Evolutionary conservation across 2,888 invertebrate genomes (phyloP).

Genomic region (Panzeria rudis): DNA sequence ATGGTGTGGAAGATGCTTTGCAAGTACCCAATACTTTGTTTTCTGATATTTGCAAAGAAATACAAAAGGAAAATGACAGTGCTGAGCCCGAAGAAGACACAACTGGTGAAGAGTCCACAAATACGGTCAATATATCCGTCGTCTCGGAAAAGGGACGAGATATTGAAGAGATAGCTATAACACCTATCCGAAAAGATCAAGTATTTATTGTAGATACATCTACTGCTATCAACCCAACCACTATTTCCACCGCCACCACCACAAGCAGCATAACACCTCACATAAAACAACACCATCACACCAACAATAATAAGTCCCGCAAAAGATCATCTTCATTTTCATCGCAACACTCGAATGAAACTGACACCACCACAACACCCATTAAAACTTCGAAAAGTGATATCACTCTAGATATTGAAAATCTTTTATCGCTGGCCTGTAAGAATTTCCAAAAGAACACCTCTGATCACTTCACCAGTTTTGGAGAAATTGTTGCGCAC

Average conservation of each 20-base stretch:
- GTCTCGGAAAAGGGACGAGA: slow-evolving; percentile 62
- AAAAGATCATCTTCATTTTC: slow-evolving; percentile 79
- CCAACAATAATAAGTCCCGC: slow-evolving; percentile 69
- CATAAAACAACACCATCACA: slow-evolving; percentile 45
- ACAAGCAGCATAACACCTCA: slow-evolving; percentile 42
- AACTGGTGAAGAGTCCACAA: slow-evolving; percentile 49
- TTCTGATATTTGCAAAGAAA: slow-evolving; percentile 70
- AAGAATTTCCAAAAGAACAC: slow-evolving; percentile 79
- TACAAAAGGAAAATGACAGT: slow-evolving; percentile 56
- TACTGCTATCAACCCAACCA: slow-evolving; percentile 30
- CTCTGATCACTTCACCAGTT: slow-evolving; percentile 81
- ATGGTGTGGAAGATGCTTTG: slow-evolving; percentile 61
- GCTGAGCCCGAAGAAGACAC: slow-evolving; percentile 56
- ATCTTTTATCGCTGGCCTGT: slow-evolving; percentile 80
- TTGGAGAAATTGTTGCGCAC: slow-evolving; percentile 82
- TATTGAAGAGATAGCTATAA: slow-evolving; percentile 67
- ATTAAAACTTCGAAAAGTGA: slow-evolving; percentile 80
- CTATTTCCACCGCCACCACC: slow-evolving; percentile 52
- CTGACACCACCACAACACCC: slow-evolving; percentile 74
- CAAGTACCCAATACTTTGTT: slow-evolving; percentile 65
- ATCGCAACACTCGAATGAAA: slow-evolving; percentile 78
- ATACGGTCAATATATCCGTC: slow-evolving; percentile 58
- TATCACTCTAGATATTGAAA: slow-evolving; percentile 80
- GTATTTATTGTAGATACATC: slow-evolving; percentile 60
- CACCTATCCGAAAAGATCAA: slow-evolving; percentile 69